A percentile compares a stretch with the other conserved stretches of the same genome.
Evolutionary conservation across 2,888 invertebrate species (phyloP).

Genomic region (Microplitis deprimator): DNA sequence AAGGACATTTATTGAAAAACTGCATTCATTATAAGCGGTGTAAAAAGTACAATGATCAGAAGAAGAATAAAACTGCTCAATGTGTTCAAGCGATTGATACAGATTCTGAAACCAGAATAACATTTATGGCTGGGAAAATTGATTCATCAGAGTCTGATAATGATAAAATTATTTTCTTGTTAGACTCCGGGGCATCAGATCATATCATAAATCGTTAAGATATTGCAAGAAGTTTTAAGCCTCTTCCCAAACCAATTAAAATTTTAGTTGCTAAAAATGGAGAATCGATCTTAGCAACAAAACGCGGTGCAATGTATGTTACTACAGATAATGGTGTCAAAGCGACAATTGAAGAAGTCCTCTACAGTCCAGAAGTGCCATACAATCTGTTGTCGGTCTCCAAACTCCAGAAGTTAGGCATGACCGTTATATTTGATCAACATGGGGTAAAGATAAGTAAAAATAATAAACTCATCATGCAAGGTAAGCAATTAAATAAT

Average conservation of each 20-base stretch:
- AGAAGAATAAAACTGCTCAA: not conserved
- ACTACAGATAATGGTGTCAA: slow-evolving; percentile 51
- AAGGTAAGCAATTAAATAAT: slow-evolving; percentile 54
- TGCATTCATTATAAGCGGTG: slow-evolving; percentile 1
- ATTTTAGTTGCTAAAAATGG: slow-evolving; percentile 56
- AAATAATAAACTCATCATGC: slow-evolving; percentile 49
- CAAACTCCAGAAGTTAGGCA: slow-evolving; percentile 56
- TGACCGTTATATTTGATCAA: slow-evolving; percentile 57
- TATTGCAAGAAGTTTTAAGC: not conserved
- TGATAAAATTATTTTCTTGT: slow-evolving; percentile 11
- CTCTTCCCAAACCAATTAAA: not conserved
- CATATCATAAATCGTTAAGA: slow-evolving; percentile 8
- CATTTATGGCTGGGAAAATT: slow-evolving; percentile 30
- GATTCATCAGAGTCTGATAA: not conserved
- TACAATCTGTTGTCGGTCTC: slow-evolving; percentile 60
- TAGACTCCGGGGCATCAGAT: slow-evolving; percentile 16
- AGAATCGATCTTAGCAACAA: slow-evolving; percentile 56
- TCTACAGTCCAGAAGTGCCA: slow-evolving; percentile 58
- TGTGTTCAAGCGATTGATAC: slow-evolving; percentile 8
- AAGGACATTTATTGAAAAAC: slow-evolving; percentile 15
- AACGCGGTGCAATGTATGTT: slow-evolving; percentile 55
- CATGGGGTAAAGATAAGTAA: slow-evolving; percentile 54
- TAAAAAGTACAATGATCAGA: not conserved
- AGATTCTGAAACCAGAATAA: not conserved
- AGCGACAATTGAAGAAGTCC: slow-evolving; percentile 49